Conservation (phyloP, 2,888 invertebrate genomes). For the Ptychoptera albimana region DNA sequence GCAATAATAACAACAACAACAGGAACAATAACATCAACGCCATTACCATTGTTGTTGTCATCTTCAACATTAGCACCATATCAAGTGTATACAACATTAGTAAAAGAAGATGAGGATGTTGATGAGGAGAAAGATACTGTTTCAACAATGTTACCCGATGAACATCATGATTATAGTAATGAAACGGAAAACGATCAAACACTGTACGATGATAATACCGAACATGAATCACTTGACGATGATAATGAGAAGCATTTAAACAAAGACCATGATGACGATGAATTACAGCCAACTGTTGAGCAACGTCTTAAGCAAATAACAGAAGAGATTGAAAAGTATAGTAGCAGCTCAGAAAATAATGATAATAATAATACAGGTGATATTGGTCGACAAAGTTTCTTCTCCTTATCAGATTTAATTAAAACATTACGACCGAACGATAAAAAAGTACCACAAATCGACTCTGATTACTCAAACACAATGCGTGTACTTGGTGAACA, state of each 20-base stretch:
- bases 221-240: slow-evolving; percentile 10
- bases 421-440: slow-evolving; percentile 28
- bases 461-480: slow-evolving; percentile 30
- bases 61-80: slow-evolving; percentile 23
- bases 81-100: slow-evolving; percentile 16
- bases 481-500: slow-evolving; percentile 29
- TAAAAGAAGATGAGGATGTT: slow-evolving; percentile 12
- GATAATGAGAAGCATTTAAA: slow-evolving; percentile 6
- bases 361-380: slow-evolving; percentile 17
- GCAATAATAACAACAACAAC: slow-evolving; percentile 11
- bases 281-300: slow-evolving; percentile 4
- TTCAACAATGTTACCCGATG: neutral
- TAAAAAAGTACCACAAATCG: slow-evolving; percentile 30
- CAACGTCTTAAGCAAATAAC: slow-evolving; percentile 24
- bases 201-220: slow-evolving; percentile 5
- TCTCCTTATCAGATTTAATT: slow-evolving; percentile 28
- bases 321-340: slow-evolving; percentile 26
- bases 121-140: neutral
- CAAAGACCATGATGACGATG: slow-evolving; percentile 1
- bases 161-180: slow-evolving; percentile 1
- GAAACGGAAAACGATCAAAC: slow-evolving; percentile 5
- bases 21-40: slow-evolving; percentile 16
- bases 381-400: slow-evolving; percentile 26
- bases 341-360: slow-evolving; percentile 13
- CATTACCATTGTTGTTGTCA: slow-evolving; percentile 13